Percentiles rank a stretch among this genome's conserved stretches.
Evolutionary conservation across 2,113 vertebrate genomes (phyloP).

Genomic region (Prunella fulvescens): DNA sequence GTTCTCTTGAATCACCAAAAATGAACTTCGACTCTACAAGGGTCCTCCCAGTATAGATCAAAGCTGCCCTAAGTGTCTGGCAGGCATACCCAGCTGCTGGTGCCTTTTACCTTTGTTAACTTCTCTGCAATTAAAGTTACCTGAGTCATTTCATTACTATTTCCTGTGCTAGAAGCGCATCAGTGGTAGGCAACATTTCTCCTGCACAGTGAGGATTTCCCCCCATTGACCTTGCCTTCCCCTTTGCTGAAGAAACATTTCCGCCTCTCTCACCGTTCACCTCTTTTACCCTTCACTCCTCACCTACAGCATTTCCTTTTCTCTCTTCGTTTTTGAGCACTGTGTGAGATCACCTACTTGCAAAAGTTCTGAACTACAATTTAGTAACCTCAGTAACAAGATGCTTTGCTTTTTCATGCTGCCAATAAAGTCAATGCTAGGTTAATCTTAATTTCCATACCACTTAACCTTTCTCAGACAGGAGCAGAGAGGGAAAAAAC

Average conservation of each 20-base stretch:
- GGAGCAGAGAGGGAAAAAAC: not conserved
- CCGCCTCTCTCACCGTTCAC: not conserved
- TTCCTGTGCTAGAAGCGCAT: not conserved
- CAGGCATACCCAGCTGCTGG: not conserved
- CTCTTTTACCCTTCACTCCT: not conserved
- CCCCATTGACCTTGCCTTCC: not conserved
- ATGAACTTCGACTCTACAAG: not conserved
- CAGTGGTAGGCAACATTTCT: not conserved
- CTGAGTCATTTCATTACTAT: not conserved
- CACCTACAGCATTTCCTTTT: not conserved
- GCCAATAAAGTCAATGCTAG: not conserved
- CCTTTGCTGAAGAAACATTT: not conserved
- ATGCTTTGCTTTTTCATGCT: not conserved
- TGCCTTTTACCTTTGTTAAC: constrained; percentile 24
- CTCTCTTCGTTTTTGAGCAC: not conserved
- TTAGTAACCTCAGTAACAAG: not conserved
- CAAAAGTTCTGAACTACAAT: not conserved
- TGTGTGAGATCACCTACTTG: not conserved
- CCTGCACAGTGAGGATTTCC: not conserved
- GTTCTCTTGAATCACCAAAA: not conserved
- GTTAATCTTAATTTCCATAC: not conserved
- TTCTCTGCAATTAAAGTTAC: not conserved
- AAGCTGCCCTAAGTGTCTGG: not conserved
- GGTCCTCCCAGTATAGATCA: not conserved
- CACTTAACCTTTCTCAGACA: not conserved